Conservation (phyloP, 2,797 vertebrate genomes). For the Vespertilio murinus region DNA sequence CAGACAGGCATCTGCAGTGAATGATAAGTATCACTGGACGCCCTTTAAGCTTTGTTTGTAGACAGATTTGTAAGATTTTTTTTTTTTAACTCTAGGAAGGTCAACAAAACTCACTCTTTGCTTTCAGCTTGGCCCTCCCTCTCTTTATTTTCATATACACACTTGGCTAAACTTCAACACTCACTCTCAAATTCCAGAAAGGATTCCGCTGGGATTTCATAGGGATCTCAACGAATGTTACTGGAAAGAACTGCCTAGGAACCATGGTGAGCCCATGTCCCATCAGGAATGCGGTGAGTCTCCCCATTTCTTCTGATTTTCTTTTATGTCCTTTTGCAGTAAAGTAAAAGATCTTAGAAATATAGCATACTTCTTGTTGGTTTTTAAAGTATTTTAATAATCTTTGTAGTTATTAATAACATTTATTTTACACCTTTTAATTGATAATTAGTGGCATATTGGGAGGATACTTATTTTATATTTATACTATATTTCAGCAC, state of each 20-base stretch:
- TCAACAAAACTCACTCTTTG: not conserved
- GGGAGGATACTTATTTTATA: not conserved
- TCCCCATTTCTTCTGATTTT: not conserved
- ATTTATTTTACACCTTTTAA: not conserved
- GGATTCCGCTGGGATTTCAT: not conserved
- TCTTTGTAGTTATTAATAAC: not conserved
- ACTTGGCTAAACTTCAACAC: not conserved
- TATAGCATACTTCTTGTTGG: not conserved
- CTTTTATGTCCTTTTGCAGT: not conserved
- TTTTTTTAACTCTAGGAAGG: not conserved
- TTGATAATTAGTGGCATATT: not conserved
- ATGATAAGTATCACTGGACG: not conserved
- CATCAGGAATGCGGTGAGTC: not conserved
- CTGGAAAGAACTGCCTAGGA: not conserved
- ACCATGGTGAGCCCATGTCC: not conserved
- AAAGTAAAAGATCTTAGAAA: not conserved
- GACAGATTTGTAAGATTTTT: not conserved
- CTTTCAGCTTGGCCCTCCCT: not conserved
- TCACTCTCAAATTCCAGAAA: not conserved
- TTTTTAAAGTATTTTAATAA: not conserved
- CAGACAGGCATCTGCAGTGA: not conserved
- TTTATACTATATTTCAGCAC: not conserved
- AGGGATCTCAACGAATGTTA: not conserved
- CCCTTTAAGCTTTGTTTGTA: not conserved
- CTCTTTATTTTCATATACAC: not conserved